Evolutionary conservation across 2,113 vertebrate genomes (phyloP).

Genomic region (Neogobius melanostomus): DNA sequence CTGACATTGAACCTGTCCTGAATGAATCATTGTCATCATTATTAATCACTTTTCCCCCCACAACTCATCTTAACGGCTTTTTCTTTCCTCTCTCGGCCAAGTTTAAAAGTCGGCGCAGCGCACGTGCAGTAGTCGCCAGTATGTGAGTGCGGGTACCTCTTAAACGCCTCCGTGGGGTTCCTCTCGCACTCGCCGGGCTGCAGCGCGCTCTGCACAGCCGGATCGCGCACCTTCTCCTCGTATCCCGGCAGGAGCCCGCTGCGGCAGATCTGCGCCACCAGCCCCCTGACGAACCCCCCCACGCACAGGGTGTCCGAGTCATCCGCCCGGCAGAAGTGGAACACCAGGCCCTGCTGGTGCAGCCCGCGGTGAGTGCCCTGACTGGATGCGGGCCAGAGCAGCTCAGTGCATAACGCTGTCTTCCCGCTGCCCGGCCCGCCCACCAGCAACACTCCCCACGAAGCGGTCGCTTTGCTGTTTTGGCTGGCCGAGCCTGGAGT

Average conservation of each 20-base stretch:
- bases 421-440: slow-evolving; percentile 96
- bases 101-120: background rate
- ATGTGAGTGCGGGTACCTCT: slow-evolving; percentile 81
- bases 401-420: slow-evolving; percentile 91
- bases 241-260: slow-evolving; percentile 87
- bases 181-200: slow-evolving; percentile 93
- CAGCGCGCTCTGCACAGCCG: slow-evolving; percentile 84
- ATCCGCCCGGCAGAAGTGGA: slow-evolving; percentile 95
- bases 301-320: slow-evolving; percentile 91
- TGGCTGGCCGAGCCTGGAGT: slow-evolving; percentile 78
- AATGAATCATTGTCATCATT: background rate
- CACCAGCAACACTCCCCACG: slow-evolving; percentile 93
- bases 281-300: slow-evolving; percentile 85
- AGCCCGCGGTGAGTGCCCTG: slow-evolving; percentile 83
- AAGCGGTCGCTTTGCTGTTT: slow-evolving; percentile 72
- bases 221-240: slow-evolving; percentile 90
- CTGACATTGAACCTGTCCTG: background rate
- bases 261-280: slow-evolving; percentile 87
- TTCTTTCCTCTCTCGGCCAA: background rate
- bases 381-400: slow-evolving; percentile 90
- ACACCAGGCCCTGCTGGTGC: slow-evolving; percentile 88
- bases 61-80: background rate
- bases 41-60: background rate
- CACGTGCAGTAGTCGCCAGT: background rate
- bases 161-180: slow-evolving; percentile 94